Evolutionary conservation across 2,888 invertebrate species (phyloP).

Genomic region (Alentia gelatinosa): DNA sequence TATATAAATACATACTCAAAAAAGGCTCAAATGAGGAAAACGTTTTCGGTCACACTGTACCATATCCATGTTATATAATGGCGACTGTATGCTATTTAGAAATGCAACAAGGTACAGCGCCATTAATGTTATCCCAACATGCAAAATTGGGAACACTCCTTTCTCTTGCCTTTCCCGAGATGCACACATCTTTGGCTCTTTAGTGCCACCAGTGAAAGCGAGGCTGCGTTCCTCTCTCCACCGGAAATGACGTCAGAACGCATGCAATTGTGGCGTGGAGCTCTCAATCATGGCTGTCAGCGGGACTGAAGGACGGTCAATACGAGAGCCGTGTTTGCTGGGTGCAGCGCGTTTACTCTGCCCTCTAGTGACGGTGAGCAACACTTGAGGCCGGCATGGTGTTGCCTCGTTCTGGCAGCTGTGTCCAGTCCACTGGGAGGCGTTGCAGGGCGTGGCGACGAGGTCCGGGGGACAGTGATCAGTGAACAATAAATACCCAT

Average conservation of each 20-base stretch:
- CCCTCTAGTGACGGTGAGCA: neutral
- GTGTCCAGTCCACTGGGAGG: neutral
- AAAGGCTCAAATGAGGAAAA: too few species aligned
- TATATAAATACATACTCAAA: too few species aligned
- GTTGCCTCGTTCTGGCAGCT: neutral
- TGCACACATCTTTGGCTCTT: too few species aligned
- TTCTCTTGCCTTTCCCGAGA: too few species aligned
- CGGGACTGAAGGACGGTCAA: neutral
- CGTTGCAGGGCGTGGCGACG: neutral
- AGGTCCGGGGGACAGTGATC: neutral
- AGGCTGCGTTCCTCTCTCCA: neutral
- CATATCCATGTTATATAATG: too few species aligned
- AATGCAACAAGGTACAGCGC: too few species aligned
- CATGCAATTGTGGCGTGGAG: neutral
- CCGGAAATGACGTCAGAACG: slow-evolving; percentile 17
- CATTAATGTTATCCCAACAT: too few species aligned
- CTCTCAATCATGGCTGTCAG: neutral
- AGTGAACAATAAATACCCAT: neutral
- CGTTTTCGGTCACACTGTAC: too few species aligned
- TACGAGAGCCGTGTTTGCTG: neutral
- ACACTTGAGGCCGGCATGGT: neutral
- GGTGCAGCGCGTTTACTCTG: neutral
- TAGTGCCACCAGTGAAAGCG: neutral
- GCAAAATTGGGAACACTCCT: too few species aligned
- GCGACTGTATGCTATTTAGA: too few species aligned